Conservation (phyloP, 2,797 vertebrate genomes). For the Melanotaenia maccullochi region DNA sequence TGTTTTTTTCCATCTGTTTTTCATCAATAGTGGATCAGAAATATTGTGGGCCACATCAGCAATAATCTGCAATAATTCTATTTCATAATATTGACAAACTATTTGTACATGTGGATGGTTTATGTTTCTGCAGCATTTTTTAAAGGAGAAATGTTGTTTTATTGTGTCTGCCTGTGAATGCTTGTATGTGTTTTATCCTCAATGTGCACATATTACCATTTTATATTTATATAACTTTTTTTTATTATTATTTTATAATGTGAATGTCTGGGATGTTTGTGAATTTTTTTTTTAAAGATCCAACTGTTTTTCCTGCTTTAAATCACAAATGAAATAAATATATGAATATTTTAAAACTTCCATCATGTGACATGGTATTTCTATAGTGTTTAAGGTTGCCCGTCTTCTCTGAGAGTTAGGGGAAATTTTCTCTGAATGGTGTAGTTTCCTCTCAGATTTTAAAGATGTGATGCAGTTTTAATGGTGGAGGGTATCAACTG, state of each 20-base stretch:
- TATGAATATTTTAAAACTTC: conserved; percentile 42
- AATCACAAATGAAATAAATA: conserved; percentile 92
- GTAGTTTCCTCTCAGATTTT: background rate
- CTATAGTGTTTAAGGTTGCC: background rate
- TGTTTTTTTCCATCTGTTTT: conserved; percentile 40
- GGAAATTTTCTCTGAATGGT: background rate
- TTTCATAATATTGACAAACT: conserved; percentile 51
- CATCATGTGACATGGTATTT: background rate
- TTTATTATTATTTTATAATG: conserved; percentile 88
- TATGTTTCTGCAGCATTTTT: conserved; percentile 40
- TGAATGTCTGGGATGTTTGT: conserved; percentile 91
- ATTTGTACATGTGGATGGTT: conserved; percentile 47
- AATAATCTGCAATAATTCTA: conserved; percentile 58
- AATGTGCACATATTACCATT: conserved; percentile 91
- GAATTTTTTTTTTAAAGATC: conserved; percentile 69
- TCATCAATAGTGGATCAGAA: conserved; percentile 65
- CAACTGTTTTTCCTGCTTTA: conserved; percentile 88
- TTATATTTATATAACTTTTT: conserved; percentile 88
- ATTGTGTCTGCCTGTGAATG: conserved; percentile 69
- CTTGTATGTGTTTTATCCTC: conserved; percentile 73
- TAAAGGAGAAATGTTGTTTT: conserved; percentile 38
- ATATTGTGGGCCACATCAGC: conserved; percentile 44
- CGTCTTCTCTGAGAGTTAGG: background rate
- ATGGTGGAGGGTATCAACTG: too few relatives aligned
- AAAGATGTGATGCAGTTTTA: background rate